A percentile compares a stretch with the other conserved stretches of the same genome.
These are phyloP conservation scores for Icerya purchasi DNA, from an alignment of 2,888 invertebrate genomes.

Conservation along the genomic window DNA sequence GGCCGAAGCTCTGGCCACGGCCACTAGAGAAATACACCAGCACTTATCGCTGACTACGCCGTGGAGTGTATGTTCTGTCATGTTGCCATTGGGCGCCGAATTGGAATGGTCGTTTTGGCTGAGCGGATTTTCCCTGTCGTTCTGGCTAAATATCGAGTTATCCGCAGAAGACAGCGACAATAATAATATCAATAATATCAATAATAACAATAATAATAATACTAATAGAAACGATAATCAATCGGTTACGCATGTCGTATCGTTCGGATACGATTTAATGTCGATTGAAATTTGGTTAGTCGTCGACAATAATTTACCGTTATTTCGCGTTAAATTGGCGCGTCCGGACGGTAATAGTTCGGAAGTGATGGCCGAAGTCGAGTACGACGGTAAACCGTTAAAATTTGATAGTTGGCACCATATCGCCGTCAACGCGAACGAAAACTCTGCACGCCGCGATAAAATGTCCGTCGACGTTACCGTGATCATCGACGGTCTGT, in stretches of 20 bases:
- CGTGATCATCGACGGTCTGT: conserved; percentile 35
- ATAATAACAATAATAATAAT: neutral
- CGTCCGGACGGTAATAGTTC: conserved; percentile 31
- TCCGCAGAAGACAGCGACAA: conserved; percentile 11
- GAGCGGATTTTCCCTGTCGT: conserved; percentile 34
- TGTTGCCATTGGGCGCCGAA: conserved; percentile 24
- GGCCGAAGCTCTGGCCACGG: conserved; percentile 14
- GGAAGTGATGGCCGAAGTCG: conserved; percentile 31
- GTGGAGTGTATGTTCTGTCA: conserved; percentile 24
- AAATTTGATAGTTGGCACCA: conserved; percentile 33
- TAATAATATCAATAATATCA: neutral
- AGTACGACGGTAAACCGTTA: conserved; percentile 28
- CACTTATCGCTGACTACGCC: conserved; percentile 13
- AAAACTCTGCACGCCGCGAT: conserved; percentile 33
- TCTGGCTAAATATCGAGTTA: conserved; percentile 28
- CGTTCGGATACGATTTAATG: conserved; percentile 38
- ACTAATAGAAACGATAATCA: conserved; percentile 11
- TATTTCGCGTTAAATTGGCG: conserved; percentile 26
- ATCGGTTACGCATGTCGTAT: conserved; percentile 32
- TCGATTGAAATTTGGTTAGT: conserved; percentile 37
- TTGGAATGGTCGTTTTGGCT: conserved; percentile 40
- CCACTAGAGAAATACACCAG: conserved; percentile 14
- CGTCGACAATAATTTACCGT: conserved; percentile 7
- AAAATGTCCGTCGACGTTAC: conserved; percentile 32
- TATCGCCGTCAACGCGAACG: conserved; percentile 35